A percentile compares a stretch with the other conserved stretches of the same genome.
Evolutionary conservation across 2,888 invertebrate species (phyloP).

Genomic region (Macrophya annulata): DNA sequence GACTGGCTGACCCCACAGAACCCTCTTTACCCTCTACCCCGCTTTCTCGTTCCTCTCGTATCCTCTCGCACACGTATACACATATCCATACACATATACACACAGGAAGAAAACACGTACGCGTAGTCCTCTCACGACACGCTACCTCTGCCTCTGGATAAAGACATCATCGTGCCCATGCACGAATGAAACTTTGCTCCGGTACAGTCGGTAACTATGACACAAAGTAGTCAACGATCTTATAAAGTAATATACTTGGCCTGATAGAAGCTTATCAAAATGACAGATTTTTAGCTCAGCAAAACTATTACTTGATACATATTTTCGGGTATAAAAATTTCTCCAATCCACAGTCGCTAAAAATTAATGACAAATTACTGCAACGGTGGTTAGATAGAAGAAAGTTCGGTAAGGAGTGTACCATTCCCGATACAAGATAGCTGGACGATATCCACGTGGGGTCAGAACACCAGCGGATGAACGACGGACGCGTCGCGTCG

Average conservation of each 20-base stretch:
- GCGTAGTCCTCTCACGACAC: slow-evolving; percentile 50
- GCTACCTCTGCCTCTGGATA: slow-evolving; percentile 69
- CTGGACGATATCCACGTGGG: slow-evolving; percentile 44
- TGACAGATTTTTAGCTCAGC: neutral
- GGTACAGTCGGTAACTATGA: slow-evolving; percentile 41
- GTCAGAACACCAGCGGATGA: slow-evolving; percentile 44
- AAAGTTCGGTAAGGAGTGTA: slow-evolving; percentile 50
- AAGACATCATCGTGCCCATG: slow-evolving; percentile 76
- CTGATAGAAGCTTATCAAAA: neutral
- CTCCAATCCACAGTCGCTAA: neutral
- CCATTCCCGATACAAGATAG: slow-evolving; percentile 46
- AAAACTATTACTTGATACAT: neutral
- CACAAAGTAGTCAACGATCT: slow-evolving; percentile 3
- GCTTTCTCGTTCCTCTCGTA: slow-evolving; percentile 39
- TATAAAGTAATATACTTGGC: neutral
- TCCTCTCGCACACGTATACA: slow-evolving; percentile 17
- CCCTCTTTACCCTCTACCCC: slow-evolving; percentile 65
- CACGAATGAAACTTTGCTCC: slow-evolving; percentile 38
- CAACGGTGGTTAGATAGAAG: neutral
- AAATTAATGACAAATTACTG: neutral
- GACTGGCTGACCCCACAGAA: slow-evolving; percentile 76
- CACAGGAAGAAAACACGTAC: slow-evolving; percentile 62
- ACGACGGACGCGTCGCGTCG: slow-evolving; percentile 61
- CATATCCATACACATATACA: slow-evolving; percentile 62
- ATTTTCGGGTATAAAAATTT: neutral